Conservation (phyloP, 2,888 invertebrate species). For the Chrysolina americana region DNA sequence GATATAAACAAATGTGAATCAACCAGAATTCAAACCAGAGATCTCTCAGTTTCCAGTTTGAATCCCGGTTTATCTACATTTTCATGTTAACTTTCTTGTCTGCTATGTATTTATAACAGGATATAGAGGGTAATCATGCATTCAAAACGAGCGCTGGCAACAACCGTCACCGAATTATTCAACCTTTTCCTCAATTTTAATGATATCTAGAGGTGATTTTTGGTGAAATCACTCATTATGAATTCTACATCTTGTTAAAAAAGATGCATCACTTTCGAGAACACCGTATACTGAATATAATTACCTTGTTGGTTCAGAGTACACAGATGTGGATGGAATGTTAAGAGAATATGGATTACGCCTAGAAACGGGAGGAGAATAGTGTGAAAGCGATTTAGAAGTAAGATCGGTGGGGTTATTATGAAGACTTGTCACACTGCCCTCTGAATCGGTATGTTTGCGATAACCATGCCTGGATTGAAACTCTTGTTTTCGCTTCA, state of each 20-base stretch:
- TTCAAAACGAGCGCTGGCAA: too few species aligned
- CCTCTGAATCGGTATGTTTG: constrained; percentile 66
- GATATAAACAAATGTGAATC: too few species aligned
- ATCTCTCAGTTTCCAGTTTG: too few species aligned
- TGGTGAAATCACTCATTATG: neutral
- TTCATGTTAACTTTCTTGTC: too few species aligned
- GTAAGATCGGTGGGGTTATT: constrained; percentile 58
- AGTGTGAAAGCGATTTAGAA: constrained; percentile 68
- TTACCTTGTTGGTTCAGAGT: constrained; percentile 63
- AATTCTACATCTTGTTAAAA: neutral
- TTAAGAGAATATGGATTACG: constrained; percentile 67
- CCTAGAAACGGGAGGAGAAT: constrained; percentile 67
- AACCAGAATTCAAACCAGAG: too few species aligned
- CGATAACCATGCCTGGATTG: constrained; percentile 67
- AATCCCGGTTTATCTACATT: too few species aligned
- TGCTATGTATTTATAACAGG: too few species aligned
- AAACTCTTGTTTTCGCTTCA: constrained; percentile 70
- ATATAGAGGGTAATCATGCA: too few species aligned
- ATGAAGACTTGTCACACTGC: constrained; percentile 61
- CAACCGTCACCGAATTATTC: too few species aligned
- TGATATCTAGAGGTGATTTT: too few species aligned
- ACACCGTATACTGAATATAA: neutral
- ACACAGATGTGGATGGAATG: constrained; percentile 68
- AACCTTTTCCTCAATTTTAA: too few species aligned
- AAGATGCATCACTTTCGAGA: too few species aligned